These are phyloP conservation scores for Cryptops parisi DNA, from an alignment of 2,888 invertebrate species.

Conservation along the genomic window DNA sequence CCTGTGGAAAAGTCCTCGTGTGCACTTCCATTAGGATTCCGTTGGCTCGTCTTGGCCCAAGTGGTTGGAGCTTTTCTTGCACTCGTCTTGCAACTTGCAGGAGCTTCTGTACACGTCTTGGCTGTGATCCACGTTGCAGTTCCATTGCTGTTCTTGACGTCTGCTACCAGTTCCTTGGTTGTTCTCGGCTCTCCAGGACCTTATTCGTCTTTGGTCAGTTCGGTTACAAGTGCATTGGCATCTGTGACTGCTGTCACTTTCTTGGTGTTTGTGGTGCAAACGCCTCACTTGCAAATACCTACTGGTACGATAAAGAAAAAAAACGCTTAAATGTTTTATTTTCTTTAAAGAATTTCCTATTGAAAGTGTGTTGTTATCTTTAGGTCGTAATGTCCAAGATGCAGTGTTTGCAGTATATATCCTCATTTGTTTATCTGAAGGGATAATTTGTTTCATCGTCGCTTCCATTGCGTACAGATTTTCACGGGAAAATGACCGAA, in stretches of 20 bases:
- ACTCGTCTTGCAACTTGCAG: not conserved
- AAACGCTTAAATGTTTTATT: no score
- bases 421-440: not conserved
- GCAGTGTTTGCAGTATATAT: not conserved
- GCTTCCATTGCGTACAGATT: not conserved
- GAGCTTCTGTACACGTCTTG: not conserved
- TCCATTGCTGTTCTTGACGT: not conserved
- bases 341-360: no score
- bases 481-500: no score
- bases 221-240: not conserved
- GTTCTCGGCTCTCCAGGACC: not conserved
- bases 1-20: no score
- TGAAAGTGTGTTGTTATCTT: no score
- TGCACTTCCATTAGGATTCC: not conserved
- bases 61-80: not conserved
- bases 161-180: not conserved
- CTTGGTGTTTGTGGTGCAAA: no score
- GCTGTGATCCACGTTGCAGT: not conserved
- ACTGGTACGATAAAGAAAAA: no score
- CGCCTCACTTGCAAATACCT: no score
- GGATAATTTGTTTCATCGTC: not conserved
- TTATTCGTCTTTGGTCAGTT: not conserved
- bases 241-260: not conserved
- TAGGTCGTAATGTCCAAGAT: not conserved
- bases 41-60: not conserved